These are phyloP conservation scores for Cardiocondyla obscurior DNA, from an alignment of 1,140 invertebrate genomes.

Conservation along the genomic window DNA sequence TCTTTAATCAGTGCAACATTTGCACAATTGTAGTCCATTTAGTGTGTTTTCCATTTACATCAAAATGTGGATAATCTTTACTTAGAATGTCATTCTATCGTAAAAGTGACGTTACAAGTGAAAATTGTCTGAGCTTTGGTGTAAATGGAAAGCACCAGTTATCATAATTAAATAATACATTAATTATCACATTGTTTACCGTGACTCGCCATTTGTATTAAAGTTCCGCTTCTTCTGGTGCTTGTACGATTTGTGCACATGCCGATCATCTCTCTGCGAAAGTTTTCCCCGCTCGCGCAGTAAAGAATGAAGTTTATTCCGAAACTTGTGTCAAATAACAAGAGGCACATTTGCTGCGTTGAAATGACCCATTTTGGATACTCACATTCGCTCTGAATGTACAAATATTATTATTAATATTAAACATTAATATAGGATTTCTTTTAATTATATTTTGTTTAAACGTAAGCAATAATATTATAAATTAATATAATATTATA, in stretches of 20 bases:
- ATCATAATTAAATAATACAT: neutral
- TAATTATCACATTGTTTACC: conserved; percentile 59
- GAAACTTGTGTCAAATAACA: conserved; percentile 93
- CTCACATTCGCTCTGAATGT: conserved; percentile 60
- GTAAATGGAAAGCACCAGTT: too few relatives aligned
- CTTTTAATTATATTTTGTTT: neutral
- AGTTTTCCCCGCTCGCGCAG: conserved; percentile 92
- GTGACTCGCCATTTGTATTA: conserved; percentile 45
- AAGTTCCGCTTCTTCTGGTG: conserved; percentile 57
- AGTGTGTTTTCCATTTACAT: neutral
- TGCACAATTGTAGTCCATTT: neutral
- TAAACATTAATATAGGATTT: neutral
- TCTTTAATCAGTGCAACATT: neutral
- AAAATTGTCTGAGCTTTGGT: too few relatives aligned
- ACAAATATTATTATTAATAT: conserved; percentile 7
- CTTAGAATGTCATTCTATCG: too few relatives aligned
- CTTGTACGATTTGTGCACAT: conserved; percentile 78
- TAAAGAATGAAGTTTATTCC: conserved; percentile 95
- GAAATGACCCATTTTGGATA: conserved; percentile 77
- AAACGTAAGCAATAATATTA: neutral
- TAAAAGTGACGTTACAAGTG: too few relatives aligned
- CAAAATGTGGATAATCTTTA: too few relatives aligned
- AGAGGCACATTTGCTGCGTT: conserved; percentile 84
- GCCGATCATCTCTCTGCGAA: conserved; percentile 86
- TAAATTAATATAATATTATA: neutral